These are phyloP conservation scores for Electrophaes corylata DNA, from an alignment of 2,888 invertebrate genomes.

Conservation along the genomic window DNA sequence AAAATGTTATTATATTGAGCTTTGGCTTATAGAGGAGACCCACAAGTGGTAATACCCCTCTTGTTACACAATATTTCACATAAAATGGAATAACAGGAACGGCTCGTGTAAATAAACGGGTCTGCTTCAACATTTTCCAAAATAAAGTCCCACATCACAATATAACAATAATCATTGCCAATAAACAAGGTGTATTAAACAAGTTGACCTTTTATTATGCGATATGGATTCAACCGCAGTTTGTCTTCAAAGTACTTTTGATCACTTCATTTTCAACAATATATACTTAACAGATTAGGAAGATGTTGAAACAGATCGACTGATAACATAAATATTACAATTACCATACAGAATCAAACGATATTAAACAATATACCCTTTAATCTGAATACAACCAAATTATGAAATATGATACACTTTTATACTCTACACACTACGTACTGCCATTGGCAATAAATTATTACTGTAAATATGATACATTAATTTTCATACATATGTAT, in stretches of 20 bases:
- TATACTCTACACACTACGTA: conserved; percentile 71
- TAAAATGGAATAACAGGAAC: conserved; percentile 18
- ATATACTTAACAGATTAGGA: conserved; percentile 3
- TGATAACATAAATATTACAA: conserved; percentile 12
- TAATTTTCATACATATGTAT: conserved; percentile 17
- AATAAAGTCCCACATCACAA: conserved; percentile 1
- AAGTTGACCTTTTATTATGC: conserved; percentile 1
- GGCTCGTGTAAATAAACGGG: conserved; percentile 11
- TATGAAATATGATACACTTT: conserved; percentile 64
- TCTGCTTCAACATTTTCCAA: conserved; percentile 19
- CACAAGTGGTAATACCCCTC: conserved; percentile 23
- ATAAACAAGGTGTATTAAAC: conserved; percentile 13
- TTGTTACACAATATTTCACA: conserved; percentile 30
- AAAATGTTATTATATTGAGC: conserved; percentile 54
- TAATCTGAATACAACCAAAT: conserved; percentile 49
- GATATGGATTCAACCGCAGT: conserved; percentile 8
- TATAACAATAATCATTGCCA: conserved; percentile 8
- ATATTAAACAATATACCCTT: conserved; percentile 59
- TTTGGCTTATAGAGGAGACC: conserved; percentile 54
- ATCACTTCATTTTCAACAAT: neutral
- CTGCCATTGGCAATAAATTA: conserved; percentile 60
- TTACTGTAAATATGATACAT: conserved; percentile 36
- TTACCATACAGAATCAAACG: conserved; percentile 28
- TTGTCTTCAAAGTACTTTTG: neutral
- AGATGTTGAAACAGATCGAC: conserved; percentile 21